Conservation (phyloP, 2,888 invertebrate genomes). For the Ptilodon capucinus region DNA sequence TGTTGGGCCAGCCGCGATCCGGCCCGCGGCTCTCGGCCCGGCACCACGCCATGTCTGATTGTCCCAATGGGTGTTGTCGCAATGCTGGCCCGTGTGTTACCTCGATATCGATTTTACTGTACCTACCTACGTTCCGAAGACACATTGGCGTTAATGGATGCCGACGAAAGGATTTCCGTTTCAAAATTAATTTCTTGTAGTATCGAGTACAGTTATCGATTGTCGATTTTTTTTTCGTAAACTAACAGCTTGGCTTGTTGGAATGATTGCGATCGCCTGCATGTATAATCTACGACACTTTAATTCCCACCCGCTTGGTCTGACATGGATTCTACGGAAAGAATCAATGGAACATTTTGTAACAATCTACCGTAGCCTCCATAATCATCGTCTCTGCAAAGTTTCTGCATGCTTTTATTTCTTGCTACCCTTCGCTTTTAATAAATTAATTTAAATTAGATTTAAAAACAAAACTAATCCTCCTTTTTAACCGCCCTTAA, state of each 20-base stretch:
- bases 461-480: background rate
- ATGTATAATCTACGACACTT: conserved; percentile 38
- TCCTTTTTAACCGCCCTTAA: background rate
- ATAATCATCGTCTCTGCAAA: conserved; percentile 31
- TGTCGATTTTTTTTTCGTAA: conserved; percentile 76
- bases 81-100: conserved; percentile 71
- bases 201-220: conserved; percentile 79
- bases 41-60: conserved; percentile 52
- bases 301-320: conserved; percentile 57
- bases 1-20: conserved; percentile 38
- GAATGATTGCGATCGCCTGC: conserved; percentile 46
- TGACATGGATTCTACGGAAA: conserved; percentile 51
- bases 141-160: conserved; percentile 78
- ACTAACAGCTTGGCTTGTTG: conserved; percentile 69
- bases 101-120: conserved; percentile 76
- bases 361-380: background rate
- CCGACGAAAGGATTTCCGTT: conserved; percentile 77
- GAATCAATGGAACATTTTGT: conserved; percentile 3
- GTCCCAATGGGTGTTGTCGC: conserved; percentile 76
- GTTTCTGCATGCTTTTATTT: conserved; percentile 44
- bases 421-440: conserved; percentile 47
- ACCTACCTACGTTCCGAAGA: conserved; percentile 56
- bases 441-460: conserved; percentile 5
- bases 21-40: conserved; percentile 40
- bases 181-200: conserved; percentile 66